Conservation (phyloP, 2,888 invertebrate species). For the Limnephilus auricula region DNA sequence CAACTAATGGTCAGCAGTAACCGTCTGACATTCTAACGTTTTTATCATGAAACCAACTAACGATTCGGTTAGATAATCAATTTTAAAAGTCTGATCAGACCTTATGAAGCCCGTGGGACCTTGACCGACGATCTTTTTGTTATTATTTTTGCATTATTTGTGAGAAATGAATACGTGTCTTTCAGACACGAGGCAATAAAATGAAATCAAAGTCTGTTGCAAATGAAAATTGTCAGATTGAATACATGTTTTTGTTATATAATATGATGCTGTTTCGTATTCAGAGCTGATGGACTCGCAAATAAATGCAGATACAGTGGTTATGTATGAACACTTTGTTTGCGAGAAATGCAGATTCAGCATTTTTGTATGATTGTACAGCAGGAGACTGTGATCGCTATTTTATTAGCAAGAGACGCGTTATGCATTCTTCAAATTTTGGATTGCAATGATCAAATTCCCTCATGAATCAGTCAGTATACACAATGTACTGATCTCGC, state of each 20-base stretch:
- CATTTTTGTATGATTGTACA: too few species aligned
- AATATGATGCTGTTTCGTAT: not conserved
- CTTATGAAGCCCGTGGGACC: not conserved
- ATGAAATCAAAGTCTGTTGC: not conserved
- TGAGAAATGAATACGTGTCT: not conserved
- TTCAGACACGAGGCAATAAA: not conserved
- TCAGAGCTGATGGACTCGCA: not conserved
- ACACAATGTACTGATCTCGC: too few species aligned
- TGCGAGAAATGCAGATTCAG: too few species aligned
- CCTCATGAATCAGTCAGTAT: too few species aligned
- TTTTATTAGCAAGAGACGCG: too few species aligned
- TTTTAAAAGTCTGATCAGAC: not conserved
- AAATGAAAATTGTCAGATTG: not conserved
- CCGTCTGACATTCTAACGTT: not conserved
- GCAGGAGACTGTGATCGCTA: too few species aligned
- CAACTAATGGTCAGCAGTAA: not conserved
- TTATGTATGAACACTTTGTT: not conserved
- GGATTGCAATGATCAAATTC: too few species aligned
- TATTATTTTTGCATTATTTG: not conserved
- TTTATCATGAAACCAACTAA: not conserved
- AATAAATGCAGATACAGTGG: not conserved
- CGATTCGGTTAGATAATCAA: not conserved
- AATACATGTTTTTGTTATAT: not conserved
- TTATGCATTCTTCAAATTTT: too few species aligned
- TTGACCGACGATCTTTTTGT: not conserved